Percentiles rank a stretch among this genome's conserved stretches.
Conservation (phyloP, 1,140 invertebrate species). For the Homalodisca vitripennis region DNA sequence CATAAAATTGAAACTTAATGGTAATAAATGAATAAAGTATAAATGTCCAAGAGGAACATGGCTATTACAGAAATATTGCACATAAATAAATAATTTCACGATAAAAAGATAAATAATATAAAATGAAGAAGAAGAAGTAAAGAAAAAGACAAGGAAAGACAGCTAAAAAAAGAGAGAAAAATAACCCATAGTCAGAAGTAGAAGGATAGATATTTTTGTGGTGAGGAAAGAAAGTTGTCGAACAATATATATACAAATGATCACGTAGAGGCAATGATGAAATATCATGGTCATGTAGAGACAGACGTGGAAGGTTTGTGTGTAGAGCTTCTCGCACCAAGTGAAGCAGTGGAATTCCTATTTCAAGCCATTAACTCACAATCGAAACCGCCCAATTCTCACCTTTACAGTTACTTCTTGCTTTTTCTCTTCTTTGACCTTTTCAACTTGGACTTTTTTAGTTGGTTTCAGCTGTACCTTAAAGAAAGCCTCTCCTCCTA, state of each 20-base stretch:
- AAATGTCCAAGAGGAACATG: too few species aligned
- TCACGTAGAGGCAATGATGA: too few species aligned
- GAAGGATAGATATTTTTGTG: too few species aligned
- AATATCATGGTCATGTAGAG: background rate
- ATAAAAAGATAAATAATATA: too few species aligned
- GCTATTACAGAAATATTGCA: too few species aligned
- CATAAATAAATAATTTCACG: too few species aligned
- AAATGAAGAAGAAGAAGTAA: background rate
- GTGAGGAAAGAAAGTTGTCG: background rate
- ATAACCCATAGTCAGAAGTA: background rate
- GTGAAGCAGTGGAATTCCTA: background rate
- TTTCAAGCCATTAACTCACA: background rate
- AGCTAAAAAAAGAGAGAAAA: background rate
- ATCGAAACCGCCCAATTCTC: background rate
- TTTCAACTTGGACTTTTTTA: conserved; percentile 33
- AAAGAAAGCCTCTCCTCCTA: conserved; percentile 32
- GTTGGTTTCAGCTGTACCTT: conserved; percentile 32
- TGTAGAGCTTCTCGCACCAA: background rate
- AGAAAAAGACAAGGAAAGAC: background rate
- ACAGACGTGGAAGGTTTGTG: conserved; percentile 8
- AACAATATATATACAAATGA: background rate
- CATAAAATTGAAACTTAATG: too few species aligned
- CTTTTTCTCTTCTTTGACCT: conserved; percentile 32
- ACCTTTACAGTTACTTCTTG: conserved; percentile 9
- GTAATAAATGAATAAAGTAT: too few species aligned